phyloP scores from a whole-genome alignment of 2,113 vertebrate genomes.

The Rallus limicola region DNA sequence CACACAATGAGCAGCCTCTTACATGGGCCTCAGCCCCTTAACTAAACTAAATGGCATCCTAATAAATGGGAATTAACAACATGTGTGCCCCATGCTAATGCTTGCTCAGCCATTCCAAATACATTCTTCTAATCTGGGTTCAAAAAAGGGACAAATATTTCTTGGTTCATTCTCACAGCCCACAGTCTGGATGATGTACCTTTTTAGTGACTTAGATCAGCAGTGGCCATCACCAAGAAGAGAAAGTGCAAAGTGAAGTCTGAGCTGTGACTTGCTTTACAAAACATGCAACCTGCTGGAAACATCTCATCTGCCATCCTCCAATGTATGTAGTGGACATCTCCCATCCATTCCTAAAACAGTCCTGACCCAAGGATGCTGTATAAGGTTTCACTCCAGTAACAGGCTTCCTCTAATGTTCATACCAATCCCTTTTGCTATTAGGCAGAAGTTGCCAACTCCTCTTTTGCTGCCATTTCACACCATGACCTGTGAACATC shows the following conservation, averaged over 20 bases:
- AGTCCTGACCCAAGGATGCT: not conserved
- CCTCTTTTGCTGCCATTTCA: not conserved
- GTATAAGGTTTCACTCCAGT: not conserved
- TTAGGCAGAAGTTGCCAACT: not conserved
- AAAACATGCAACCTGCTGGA: not conserved
- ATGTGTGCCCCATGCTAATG: not conserved
- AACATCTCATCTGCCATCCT: not conserved
- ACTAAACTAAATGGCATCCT: not conserved
- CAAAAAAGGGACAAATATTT: not conserved
- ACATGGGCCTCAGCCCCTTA: not conserved
- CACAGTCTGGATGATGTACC: not conserved
- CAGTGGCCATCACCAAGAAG: not conserved
- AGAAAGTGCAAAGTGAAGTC: not conserved
- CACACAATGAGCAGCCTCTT: not conserved
- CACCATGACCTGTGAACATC: not conserved
- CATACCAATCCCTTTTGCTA: not conserved
- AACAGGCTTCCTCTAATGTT: not conserved
- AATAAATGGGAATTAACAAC: not conserved
- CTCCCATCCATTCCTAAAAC: not conserved
- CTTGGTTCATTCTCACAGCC: not conserved
- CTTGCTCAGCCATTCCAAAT: not conserved
- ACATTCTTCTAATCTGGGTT: not conserved
- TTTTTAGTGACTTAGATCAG: not conserved
- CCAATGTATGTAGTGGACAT: rapidly evolving
- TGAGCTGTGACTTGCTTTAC: not conserved